These are phyloP conservation scores for Flexamia atlantica DNA, from an alignment of 2,888 invertebrate genomes.

Conservation along the genomic window DNA sequence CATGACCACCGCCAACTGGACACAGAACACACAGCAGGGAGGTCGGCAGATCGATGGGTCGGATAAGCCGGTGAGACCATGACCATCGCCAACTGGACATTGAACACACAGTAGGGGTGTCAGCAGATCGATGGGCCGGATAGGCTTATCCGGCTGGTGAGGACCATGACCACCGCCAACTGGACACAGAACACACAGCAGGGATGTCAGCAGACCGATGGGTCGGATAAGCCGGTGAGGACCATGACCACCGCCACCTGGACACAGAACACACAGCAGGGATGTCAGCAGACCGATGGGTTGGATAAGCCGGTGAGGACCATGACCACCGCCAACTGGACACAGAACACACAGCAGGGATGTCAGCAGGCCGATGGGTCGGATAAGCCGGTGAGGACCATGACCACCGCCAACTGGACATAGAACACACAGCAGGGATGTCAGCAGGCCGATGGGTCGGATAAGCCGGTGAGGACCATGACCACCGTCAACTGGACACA, in stretches of 20 bases:
- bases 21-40: not conserved
- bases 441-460: not conserved
- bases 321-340: not conserved
- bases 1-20: too few relatives aligned
- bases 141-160: not conserved
- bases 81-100: not conserved
- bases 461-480: conserved; percentile 1
- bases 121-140: not conserved
- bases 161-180: not conserved
- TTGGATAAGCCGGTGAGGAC: not conserved
- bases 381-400: not conserved
- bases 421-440: not conserved
- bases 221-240: too few relatives aligned
- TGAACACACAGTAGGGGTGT: conserved; percentile 6
- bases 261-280: conserved; percentile 7
- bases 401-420: conserved; percentile 15
- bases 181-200: too few relatives aligned
- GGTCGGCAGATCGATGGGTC: not conserved
- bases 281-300: not conserved
- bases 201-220: too few relatives aligned
- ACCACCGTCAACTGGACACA: conserved; percentile 13
- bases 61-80: not conserved
- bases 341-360: conserved; percentile 11
- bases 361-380: not conserved
- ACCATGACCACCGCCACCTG: too few relatives aligned